Percentiles rank a stretch among this genome's conserved stretches.
Evolutionary conservation across 2,888 invertebrate species (phyloP).

Genomic region (Drosophila ustulata): DNA sequence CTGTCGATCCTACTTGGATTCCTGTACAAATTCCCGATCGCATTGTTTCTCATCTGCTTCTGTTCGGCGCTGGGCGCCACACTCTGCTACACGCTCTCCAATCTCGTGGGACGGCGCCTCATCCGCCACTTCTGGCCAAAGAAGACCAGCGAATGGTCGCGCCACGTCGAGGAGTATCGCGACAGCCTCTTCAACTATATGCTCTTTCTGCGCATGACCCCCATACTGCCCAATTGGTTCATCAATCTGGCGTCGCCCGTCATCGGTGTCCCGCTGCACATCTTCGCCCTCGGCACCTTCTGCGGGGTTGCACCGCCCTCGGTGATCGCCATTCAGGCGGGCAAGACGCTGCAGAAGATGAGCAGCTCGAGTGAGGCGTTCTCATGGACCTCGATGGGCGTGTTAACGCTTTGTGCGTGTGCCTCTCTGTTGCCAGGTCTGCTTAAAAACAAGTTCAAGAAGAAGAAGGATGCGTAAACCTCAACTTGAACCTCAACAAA

Average conservation of each 20-base stretch:
- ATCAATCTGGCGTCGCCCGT: slow-evolving; percentile 94
- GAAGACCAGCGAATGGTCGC: slow-evolving; percentile 93
- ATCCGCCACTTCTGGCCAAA: slow-evolving; percentile 95
- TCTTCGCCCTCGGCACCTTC: slow-evolving; percentile 98
- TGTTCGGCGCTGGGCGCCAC: slow-evolving; percentile 99
- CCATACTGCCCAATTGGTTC: slow-evolving; percentile 99
- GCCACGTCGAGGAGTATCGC: slow-evolving; percentile 93
- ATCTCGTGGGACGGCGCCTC: slow-evolving; percentile 93
- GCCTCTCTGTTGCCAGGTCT: slow-evolving; percentile 95
- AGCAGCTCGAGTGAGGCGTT: slow-evolving; percentile 95
- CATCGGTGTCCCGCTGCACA: slow-evolving; percentile 96
- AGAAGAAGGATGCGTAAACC: slow-evolving; percentile 82
- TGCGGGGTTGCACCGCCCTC: slow-evolving; percentile 98
- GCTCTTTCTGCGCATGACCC: slow-evolving; percentile 98
- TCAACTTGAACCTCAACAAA: not conserved
- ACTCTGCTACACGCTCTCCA: slow-evolving; percentile 96
- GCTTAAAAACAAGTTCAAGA: slow-evolving; percentile 92
- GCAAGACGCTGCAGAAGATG: slow-evolving; percentile 96
- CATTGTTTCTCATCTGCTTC: slow-evolving; percentile 94
- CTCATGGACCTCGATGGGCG: slow-evolving; percentile 93
- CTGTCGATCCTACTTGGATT: slow-evolving; percentile 98
- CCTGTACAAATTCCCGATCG: slow-evolving; percentile 96
- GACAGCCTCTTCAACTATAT: slow-evolving; percentile 97
- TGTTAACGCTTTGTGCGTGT: slow-evolving; percentile 92
- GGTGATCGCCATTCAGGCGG: slow-evolving; percentile 98